phyloP scores from a whole-genome alignment of 2,888 invertebrate species.

The Iphiclides podalirius region DNA sequence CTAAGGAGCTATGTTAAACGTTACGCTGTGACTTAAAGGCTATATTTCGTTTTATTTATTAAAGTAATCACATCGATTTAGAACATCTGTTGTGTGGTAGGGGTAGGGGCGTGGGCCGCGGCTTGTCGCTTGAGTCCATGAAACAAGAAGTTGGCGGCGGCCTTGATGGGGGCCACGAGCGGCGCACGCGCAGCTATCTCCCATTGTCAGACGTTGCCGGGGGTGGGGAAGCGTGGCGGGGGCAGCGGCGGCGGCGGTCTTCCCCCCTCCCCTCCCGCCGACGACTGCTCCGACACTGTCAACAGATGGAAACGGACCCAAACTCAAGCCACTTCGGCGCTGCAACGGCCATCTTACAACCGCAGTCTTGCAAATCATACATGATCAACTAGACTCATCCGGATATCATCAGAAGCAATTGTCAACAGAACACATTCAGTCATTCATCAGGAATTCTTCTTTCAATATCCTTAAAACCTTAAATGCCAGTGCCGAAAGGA shows the following conservation, averaged over 20 bases:
- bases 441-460: too few species aligned
- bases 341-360: too few species aligned
- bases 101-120: conserved; percentile 66
- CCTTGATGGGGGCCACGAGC: conserved; percentile 81
- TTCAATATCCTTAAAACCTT: too few species aligned
- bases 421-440: too few species aligned
- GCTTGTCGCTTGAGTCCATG: conserved; percentile 82
- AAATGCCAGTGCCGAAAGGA: too few species aligned
- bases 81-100: conserved; percentile 79
- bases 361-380: too few species aligned
- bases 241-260: conserved; percentile 91
- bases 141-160: conserved; percentile 84
- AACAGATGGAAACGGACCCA: too few species aligned
- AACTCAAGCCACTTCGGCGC: too few species aligned
- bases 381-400: too few species aligned
- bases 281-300: conserved; percentile 93
- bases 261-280: conserved; percentile 84
- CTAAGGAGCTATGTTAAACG: conserved; percentile 68
- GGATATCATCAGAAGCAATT: too few species aligned
- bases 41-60: conserved; percentile 57
- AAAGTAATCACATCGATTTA: conserved; percentile 78
- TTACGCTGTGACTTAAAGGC: conserved; percentile 71
- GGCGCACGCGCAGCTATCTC: conserved; percentile 81
- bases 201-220: conserved; percentile 89
- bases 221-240: conserved; percentile 88